phyloP scores from a whole-genome alignment of 2,113 vertebrate species.

The Rousettus leschenaultii region DNA sequence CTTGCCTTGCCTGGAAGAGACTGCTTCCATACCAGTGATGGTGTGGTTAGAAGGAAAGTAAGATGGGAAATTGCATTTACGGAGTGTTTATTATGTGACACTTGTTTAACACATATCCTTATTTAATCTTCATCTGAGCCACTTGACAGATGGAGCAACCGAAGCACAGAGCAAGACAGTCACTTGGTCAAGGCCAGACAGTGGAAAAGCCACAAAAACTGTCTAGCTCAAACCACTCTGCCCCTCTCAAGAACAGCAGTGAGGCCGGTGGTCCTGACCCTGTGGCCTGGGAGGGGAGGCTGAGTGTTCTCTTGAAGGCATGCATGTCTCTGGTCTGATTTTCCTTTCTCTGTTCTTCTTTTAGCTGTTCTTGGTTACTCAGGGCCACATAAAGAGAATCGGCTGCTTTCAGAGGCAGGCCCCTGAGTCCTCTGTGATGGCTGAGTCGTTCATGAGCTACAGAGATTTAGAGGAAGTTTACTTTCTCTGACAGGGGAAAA shows the following conservation, averaged over 20 bases:
- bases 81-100: not conserved
- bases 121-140: not conserved
- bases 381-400: not conserved
- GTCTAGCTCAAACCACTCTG: not conserved
- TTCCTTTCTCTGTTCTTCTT: constrained; percentile 38
- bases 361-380: not conserved
- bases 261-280: not conserved
- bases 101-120: not conserved
- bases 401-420: not conserved
- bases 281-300: not conserved
- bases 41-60: not conserved
- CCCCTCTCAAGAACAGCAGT: not conserved
- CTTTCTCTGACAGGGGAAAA: not conserved
- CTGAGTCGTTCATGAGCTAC: not conserved
- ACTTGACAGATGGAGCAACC: not conserved
- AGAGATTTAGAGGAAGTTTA: not conserved
- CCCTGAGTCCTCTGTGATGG: not conserved
- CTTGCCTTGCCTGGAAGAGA: not conserved
- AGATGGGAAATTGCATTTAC: not conserved
- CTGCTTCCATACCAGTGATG: not conserved
- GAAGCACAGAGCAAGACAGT: not conserved
- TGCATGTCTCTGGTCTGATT: not conserved
- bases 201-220: not conserved
- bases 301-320: not conserved
- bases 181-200: not conserved